Base-by-base conservation (phyloP, 2,113 vertebrate species). In the Scartelaos histophorus region DNA sequence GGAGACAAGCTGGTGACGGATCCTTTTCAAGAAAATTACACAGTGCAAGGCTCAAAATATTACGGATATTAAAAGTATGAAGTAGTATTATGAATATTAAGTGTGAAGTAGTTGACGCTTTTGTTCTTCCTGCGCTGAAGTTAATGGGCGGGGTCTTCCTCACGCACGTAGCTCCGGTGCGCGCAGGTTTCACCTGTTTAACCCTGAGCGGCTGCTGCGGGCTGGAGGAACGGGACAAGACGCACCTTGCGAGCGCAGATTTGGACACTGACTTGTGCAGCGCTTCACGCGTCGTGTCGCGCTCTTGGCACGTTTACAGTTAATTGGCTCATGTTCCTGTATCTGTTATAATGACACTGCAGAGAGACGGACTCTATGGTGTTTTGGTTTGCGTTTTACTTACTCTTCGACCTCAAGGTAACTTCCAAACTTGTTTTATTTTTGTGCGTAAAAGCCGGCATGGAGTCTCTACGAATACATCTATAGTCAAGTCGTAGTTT, bases 381-480 rank as follows among this genome's bases (percentile, higher is more conserved):
- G 5, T 65, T 49, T 53, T 82, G 38, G 0, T 81, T 19, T 7
- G 24, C 0, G 0, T 85, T 78, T 75, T 83, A 24, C 67, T 80
- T 0, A 70, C 71, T 7, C 4, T 51, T 45, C 74, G 2, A 19
- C 51, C 80, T 74, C 79, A 74, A 82, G 88, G 90, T 90, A 72
- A 88, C 51, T 21, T 54, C 17, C 6, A 54, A 54, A 54, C 19
- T n/a, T 53, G 6, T 53, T 54, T n/a, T 51, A 51, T 51, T 51
- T 22, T 66, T 16, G 12, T 46, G 64, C 43, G 5, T 66, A 22
- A 45, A n/a, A 45, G 10, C 16, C 16, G 5, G 25, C 25, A 16
- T 34, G 25, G 24, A 35, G 13, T 38, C 16, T 10, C 15, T 58
- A 25, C 56, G 60, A 38, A 46, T 7, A 17, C 19, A 51, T 38